Evolutionary conservation across 1,140 invertebrate species (phyloP).

Genomic region (Brachionus calyciflorus): DNA sequence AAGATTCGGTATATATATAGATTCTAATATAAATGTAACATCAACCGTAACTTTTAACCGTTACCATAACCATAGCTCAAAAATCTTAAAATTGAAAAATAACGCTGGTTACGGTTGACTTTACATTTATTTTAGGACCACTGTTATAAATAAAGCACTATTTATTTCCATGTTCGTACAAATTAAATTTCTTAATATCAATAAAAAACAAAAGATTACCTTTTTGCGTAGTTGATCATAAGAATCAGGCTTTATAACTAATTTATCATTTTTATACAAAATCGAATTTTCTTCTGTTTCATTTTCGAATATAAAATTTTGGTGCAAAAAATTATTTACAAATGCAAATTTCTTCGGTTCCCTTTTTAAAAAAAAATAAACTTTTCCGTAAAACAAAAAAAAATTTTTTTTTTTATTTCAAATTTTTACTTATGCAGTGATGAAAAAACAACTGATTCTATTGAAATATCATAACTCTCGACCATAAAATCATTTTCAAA

Average conservation of each 20-base stretch:
- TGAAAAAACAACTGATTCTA: neutral
- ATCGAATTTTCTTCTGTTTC: neutral
- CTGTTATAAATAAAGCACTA: too few relatives aligned
- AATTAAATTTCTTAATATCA: too few relatives aligned
- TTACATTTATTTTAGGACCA: too few relatives aligned
- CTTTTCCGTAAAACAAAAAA: too few relatives aligned
- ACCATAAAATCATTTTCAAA: slow-evolving; percentile 3
- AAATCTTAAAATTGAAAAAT: too few relatives aligned
- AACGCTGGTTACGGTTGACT: too few relatives aligned
- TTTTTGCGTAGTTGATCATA: neutral
- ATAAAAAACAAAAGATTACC: neutral
- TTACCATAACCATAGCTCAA: too few relatives aligned
- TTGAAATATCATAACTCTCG: neutral
- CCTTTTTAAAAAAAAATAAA: neutral
- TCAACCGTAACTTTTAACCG: too few relatives aligned
- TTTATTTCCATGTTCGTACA: too few relatives aligned
- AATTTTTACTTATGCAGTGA: neutral
- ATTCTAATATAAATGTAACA: too few relatives aligned
- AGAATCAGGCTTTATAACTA: neutral
- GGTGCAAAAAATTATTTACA: neutral
- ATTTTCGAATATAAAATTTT: neutral
- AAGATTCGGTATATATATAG: too few relatives aligned
- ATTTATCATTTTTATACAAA: neutral
- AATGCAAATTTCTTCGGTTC: neutral
- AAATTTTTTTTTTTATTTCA: neutral